Evolutionary conservation across 92 coral and sea anemone species (phyloP).

Genomic region (Porites divaricata): DNA sequence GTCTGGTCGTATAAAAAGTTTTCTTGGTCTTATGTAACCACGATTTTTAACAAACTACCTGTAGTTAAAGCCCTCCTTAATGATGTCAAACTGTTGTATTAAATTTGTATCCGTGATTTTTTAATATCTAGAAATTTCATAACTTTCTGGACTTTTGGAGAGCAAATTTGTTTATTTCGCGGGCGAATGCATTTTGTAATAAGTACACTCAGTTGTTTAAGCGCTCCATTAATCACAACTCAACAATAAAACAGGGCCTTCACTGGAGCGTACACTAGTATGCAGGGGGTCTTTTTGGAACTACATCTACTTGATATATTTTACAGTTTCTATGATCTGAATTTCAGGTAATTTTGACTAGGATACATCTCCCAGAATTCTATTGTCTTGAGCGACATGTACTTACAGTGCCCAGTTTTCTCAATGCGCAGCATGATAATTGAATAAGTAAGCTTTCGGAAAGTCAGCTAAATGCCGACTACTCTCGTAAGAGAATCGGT

Average conservation of each 20-base stretch:
- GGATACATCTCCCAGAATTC: too few relatives aligned
- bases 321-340: background rate
- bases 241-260: conserved; percentile 8
- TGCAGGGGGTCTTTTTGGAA: background rate
- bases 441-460: too few relatives aligned
- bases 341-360: background rate
- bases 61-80: background rate
- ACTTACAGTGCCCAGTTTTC: too few relatives aligned
- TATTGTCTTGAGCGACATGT: too few relatives aligned
- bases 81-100: background rate
- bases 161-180: conserved; percentile 12
- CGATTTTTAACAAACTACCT: background rate
- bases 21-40: background rate
- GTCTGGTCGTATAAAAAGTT: background rate
- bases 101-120: background rate
- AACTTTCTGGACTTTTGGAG: background rate
- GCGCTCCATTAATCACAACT: conserved; percentile 24
- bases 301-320: background rate
- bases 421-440: too few relatives aligned
- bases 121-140: too few relatives aligned
- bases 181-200: conserved; percentile 12
- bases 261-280: background rate
- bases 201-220: background rate
- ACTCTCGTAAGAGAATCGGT: too few relatives aligned
- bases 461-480: too few relatives aligned